Conservation (phyloP, 2,797 vertebrate species). For the Lacerta viridis region DNA sequence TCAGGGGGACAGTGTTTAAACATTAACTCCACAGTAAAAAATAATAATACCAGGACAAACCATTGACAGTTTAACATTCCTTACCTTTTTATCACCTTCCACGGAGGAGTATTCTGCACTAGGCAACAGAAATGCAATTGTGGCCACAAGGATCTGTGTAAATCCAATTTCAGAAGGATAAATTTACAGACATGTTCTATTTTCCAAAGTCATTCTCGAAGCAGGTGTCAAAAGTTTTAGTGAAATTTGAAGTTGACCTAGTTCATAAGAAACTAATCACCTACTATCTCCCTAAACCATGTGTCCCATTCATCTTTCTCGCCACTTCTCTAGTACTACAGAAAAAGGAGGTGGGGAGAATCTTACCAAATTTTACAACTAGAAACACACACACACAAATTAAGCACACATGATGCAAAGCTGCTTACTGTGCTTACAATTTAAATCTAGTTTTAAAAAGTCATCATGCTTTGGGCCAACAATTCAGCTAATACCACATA, state of each 20-base stretch:
- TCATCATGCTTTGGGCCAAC: background rate
- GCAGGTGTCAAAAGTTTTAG: background rate
- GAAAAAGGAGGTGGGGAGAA: too few relatives aligned
- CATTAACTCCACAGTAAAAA: background rate
- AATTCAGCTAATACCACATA: background rate
- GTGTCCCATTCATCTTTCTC: background rate
- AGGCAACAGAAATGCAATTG: conserved; percentile 95
- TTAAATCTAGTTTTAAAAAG: background rate
- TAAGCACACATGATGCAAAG: background rate
- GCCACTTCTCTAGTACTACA: background rate
- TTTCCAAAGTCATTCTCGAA: background rate
- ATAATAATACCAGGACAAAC: background rate
- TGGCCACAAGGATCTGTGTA: conserved; percentile 95
- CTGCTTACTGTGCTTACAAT: background rate
- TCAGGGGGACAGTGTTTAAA: background rate
- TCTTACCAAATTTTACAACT: background rate
- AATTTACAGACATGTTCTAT: conserved; percentile 18
- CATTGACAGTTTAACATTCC: background rate
- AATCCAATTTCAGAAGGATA: conserved; percentile 57
- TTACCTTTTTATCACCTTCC: conserved; percentile 97
- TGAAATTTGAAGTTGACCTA: background rate
- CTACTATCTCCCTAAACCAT: background rate
- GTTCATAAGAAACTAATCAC: background rate
- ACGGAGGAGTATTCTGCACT: conserved; percentile 93
- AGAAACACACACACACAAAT: background rate